Conservation (phyloP, 2,888 invertebrate genomes). For the Orthosia gracilis region DNA sequence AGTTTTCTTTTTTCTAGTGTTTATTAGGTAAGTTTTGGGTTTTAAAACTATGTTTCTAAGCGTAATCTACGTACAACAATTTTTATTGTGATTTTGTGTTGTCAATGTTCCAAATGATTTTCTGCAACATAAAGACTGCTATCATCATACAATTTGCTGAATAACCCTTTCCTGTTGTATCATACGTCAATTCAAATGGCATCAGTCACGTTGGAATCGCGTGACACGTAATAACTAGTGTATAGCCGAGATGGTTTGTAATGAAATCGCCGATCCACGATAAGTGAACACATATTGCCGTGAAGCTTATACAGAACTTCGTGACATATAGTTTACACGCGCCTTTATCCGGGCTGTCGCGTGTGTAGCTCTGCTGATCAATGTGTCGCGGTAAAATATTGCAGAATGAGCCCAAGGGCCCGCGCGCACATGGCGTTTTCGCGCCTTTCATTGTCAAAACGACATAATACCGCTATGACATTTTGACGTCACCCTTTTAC, state of each 20-base stretch:
- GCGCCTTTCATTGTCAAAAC: slow-evolving; percentile 55
- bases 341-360: slow-evolving; percentile 49
- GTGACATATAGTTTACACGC: slow-evolving; percentile 60
- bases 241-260: slow-evolving; percentile 49
- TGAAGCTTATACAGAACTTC: slow-evolving; percentile 50
- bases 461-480: slow-evolving; percentile 54
- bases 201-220: slow-evolving; percentile 51
- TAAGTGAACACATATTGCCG: slow-evolving; percentile 42
- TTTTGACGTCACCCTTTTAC: slow-evolving; percentile 50
- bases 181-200: slow-evolving; percentile 41
- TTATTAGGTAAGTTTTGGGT: not conserved
- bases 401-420: slow-evolving; percentile 45
- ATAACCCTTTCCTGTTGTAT: slow-evolving; percentile 26
- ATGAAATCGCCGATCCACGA: slow-evolving; percentile 56
- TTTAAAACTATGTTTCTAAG: not conserved
- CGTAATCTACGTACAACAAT: not conserved
- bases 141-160: slow-evolving; percentile 37
- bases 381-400: slow-evolving; percentile 57
- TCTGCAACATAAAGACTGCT: slow-evolving; percentile 5
- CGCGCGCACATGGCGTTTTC: slow-evolving; percentile 59
- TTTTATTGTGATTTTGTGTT: not conserved
- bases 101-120: slow-evolving; percentile 21
- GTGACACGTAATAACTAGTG: slow-evolving; percentile 47
- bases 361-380: slow-evolving; percentile 46
- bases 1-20: not conserved